These are phyloP conservation scores for Pseudopleuronectes americanus DNA, from an alignment of 2,797 vertebrate species.

Conservation along the genomic window DNA sequence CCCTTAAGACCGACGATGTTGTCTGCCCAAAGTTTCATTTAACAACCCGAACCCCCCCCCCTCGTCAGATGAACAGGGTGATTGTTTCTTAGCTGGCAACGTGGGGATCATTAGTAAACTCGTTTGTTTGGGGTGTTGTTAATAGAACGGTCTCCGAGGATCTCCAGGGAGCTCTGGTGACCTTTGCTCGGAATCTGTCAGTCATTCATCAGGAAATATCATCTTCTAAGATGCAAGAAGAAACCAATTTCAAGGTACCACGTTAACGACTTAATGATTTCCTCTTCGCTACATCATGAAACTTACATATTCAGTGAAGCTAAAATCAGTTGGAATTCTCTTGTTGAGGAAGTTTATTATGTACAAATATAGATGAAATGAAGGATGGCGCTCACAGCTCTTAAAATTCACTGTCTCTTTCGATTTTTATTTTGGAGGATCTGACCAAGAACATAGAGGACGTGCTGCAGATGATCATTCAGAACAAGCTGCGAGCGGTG, in stretches of 20 bases:
- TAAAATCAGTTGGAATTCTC: constrained; percentile 24
- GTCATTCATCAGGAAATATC: constrained; percentile 99
- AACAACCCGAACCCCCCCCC: constrained; percentile 74
- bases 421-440: constrained; percentile 62
- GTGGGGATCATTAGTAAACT: constrained; percentile 92
- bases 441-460: constrained; percentile 84
- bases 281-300: constrained; percentile 78
- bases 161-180: constrained; percentile 96
- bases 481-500: constrained; percentile 78
- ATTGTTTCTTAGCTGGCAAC: constrained; percentile 89
- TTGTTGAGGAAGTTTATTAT: background rate
- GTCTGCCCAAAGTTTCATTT: constrained; percentile 93
- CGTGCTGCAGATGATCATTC: constrained; percentile 83
- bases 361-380: background rate
- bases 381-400: background rate
- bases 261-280: constrained; percentile 96
- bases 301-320: constrained; percentile 43
- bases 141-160: constrained; percentile 94
- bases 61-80: constrained; percentile 90
- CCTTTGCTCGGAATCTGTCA: constrained; percentile 98
- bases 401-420: constrained; percentile 18
- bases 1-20: constrained; percentile 89
- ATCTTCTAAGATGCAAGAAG: constrained; percentile 94
- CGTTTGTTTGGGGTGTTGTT: constrained; percentile 96
- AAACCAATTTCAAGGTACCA: constrained; percentile 98